Base-by-base conservation (phyloP, 2,797 vertebrate genomes). In the Thripadectes ignobilis region DNA sequence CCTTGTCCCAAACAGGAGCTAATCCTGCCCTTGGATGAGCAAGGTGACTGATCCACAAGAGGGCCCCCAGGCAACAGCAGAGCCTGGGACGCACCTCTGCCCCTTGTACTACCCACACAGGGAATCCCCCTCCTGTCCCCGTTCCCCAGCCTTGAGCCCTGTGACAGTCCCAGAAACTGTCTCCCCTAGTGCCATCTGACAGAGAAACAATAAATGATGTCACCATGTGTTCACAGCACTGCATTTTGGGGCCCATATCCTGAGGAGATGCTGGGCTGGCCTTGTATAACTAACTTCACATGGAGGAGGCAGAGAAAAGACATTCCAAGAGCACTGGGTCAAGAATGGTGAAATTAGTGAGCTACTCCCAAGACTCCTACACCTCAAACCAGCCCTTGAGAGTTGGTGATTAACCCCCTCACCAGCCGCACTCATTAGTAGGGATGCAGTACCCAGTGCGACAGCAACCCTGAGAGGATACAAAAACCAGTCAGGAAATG, bases 41-140 rank as follows among this genome's bases (percentile, higher is more conserved):
- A 15, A 71, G 62, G 23, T 52, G 62, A n/a, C 17, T 27, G 34
- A 32, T 89, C 71, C 78, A 71, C 46, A 63, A 91, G 68, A 57
- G 48, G 30, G 52, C 24, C 16, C 51, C 21, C 38, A 76, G 68
- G 26, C 39, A 76, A 59, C 61, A 83, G 75, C 49, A 80, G 24
- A 89, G 49, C 24, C 55, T 7, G 43, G 41, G 20, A 68, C 3
- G 57, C 20, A 27, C 18, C 65, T 91, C 41, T 54, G 16, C 5
- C 27, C 61, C 49, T 12, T 7, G 17, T 4, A 7, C 36, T 61
- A 38, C 23, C 54, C 54, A 34, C 14, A 6, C 23, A 38, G 46
- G 65, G 3, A 48, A 1, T 1, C 1, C 6, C 4, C 3, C 39
- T 17, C 15, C 27, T 1, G 0, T 10, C 24, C 21, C 29, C n/a